Evolutionary conservation across 2,113 vertebrate species (phyloP).

Genomic region (Lichenostomus cassidix): DNA sequence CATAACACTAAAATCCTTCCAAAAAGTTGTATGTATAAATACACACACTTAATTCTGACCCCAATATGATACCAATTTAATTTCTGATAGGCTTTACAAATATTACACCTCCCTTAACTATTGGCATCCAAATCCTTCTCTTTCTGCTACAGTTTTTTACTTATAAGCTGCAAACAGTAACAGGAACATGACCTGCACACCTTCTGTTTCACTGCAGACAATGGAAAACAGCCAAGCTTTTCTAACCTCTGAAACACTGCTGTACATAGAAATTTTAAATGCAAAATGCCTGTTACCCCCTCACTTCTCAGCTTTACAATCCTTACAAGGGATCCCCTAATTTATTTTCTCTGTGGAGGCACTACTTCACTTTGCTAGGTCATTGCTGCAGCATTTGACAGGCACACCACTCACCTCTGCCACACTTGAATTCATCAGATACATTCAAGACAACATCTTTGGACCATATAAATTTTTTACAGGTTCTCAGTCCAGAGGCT

Average conservation of each 20-base stretch:
- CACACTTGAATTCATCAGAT: background rate
- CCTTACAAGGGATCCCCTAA: background rate
- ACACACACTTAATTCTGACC: background rate
- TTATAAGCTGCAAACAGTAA: background rate
- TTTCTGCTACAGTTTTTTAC: background rate
- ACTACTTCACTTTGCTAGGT: background rate
- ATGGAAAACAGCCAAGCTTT: background rate
- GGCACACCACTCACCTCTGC: background rate
- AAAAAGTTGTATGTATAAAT: background rate
- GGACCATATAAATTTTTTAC: background rate
- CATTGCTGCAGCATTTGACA: background rate
- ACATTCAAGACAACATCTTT: background rate
- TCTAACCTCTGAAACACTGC: background rate
- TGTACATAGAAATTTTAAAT: background rate
- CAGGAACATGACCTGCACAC: background rate
- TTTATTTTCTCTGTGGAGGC: background rate
- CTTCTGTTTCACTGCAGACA: background rate
- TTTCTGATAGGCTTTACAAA: background rate
- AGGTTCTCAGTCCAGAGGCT: background rate
- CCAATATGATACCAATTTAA: background rate
- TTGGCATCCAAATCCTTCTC: background rate
- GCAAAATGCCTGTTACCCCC: background rate
- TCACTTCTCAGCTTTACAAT: background rate
- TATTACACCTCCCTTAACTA: background rate
- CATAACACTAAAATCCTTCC: background rate